Evolutionary conservation across 2,888 invertebrate species (phyloP).

Genomic region (Ceriagrion tenellum): DNA sequence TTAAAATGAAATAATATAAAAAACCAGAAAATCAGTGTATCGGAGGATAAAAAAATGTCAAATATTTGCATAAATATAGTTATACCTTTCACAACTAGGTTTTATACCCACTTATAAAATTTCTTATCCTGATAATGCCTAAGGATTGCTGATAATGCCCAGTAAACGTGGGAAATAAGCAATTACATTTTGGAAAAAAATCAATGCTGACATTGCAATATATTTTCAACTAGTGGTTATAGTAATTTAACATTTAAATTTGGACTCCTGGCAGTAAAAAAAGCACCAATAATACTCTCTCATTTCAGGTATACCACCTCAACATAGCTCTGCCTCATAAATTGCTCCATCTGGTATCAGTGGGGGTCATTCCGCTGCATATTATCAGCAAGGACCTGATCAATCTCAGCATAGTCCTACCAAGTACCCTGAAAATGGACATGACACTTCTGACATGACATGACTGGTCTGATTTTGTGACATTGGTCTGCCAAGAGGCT

Average conservation of each 20-base stretch:
- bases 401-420: conserved; percentile 78
- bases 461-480: conserved; percentile 97
- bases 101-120: too few relatives aligned
- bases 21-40: too few relatives aligned
- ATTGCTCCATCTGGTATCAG: conserved; percentile 80
- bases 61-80: background rate
- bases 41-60: background rate
- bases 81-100: too few relatives aligned
- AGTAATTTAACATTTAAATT: background rate
- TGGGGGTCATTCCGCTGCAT: conserved; percentile 73
- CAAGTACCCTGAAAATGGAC: conserved; percentile 91
- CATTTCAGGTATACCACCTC: conserved; percentile 78
- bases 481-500: conserved; percentile 97
- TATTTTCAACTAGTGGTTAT: background rate
- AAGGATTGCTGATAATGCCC: too few relatives aligned
- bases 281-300: background rate
- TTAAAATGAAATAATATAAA: background rate
- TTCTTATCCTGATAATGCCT: too few relatives aligned
- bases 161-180: background rate
- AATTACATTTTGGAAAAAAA: background rate
- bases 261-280: background rate
- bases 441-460: conserved; percentile 96
- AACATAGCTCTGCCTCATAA: conserved; percentile 79
- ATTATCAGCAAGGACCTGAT: conserved; percentile 80
- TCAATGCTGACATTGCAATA: background rate